Percentiles rank a stretch among this genome's conserved stretches.
phyloP scores from a whole-genome alignment of 2,888 invertebrate genomes.

The Drosophila demipolita region DNA sequence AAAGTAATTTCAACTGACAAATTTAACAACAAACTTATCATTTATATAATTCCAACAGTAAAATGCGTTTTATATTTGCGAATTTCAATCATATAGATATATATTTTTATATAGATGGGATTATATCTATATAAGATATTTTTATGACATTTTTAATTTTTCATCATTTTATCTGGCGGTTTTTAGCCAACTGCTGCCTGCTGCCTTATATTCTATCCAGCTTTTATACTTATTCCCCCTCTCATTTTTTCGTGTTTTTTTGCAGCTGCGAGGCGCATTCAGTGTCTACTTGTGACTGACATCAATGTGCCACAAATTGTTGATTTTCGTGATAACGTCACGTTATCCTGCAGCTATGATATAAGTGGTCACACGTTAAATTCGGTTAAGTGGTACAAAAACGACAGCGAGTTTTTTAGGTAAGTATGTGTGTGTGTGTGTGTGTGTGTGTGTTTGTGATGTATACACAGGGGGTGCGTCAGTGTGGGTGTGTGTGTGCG shows the following conservation, averaged over 20 bases:
- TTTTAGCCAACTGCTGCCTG: slow-evolving; percentile 42
- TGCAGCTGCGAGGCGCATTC: slow-evolving; percentile 71
- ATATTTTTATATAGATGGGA: slow-evolving; percentile 22
- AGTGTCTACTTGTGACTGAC: slow-evolving; percentile 83
- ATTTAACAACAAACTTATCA: background rate
- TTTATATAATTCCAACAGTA: background rate
- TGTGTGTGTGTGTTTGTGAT: slow-evolving; percentile 1
- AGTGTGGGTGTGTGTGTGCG: slow-evolving; percentile 29
- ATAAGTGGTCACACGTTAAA: slow-evolving; percentile 85
- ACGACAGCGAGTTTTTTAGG: slow-evolving; percentile 86
- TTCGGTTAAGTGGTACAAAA: slow-evolving; percentile 86
- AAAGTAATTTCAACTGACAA: background rate
- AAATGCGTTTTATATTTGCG: slow-evolving; percentile 22
- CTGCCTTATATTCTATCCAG: slow-evolving; percentile 1
- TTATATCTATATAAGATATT: slow-evolving; percentile 18
- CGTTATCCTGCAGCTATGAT: slow-evolving; percentile 85
- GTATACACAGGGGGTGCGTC: slow-evolving; percentile 1
- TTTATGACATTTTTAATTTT: slow-evolving; percentile 64
- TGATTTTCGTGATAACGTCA: slow-evolving; percentile 85
- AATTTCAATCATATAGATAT: background rate
- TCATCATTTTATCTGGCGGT: slow-evolving; percentile 72
- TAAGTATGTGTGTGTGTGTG: slow-evolving; percentile 66
- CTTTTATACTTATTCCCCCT: slow-evolving; percentile 3
- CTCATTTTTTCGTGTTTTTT: slow-evolving; percentile 4
- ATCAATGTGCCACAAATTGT: slow-evolving; percentile 85